Conservation (phyloP, 1,140 invertebrate species). For the Drosophila bipectinata region DNA sequence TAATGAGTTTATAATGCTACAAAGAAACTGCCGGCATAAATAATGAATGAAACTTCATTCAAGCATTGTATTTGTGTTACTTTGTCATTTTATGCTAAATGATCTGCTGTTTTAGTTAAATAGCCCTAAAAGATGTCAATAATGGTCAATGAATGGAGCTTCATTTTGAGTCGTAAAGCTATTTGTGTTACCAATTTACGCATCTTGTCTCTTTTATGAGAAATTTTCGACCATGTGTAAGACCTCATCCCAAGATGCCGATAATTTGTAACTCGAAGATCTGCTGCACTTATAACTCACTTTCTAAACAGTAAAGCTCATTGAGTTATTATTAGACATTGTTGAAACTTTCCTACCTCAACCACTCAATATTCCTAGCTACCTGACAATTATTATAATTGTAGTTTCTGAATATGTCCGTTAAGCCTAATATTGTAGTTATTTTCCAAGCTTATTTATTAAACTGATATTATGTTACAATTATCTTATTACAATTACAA, state of each 20-base stretch:
- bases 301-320: neutral
- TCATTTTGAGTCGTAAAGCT: neutral
- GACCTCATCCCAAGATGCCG: neutral
- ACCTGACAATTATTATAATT: no score
- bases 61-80: neutral
- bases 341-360: no score
- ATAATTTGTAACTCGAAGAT: neutral
- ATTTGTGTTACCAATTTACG: constrained; percentile 22
- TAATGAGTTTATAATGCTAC: no score
- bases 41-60: constrained; percentile 1
- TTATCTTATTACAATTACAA: no score
- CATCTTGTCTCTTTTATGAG: constrained; percentile 30
- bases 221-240: constrained; percentile 9
- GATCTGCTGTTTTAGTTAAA: neutral
- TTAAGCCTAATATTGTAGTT: no score
- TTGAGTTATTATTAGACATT: no score
- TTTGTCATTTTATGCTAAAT: neutral
- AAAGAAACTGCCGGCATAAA: neutral
- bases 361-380: no score
- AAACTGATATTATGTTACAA: no score
- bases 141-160: constrained; percentile 20
- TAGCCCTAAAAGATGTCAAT: constrained; percentile 15
- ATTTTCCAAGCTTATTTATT: no score
- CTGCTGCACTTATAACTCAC: neutral
- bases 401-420: no score